Evolutionary conservation across 2,113 vertebrate genomes (phyloP).

Genomic region (Proterorhinus semilunaris): DNA sequence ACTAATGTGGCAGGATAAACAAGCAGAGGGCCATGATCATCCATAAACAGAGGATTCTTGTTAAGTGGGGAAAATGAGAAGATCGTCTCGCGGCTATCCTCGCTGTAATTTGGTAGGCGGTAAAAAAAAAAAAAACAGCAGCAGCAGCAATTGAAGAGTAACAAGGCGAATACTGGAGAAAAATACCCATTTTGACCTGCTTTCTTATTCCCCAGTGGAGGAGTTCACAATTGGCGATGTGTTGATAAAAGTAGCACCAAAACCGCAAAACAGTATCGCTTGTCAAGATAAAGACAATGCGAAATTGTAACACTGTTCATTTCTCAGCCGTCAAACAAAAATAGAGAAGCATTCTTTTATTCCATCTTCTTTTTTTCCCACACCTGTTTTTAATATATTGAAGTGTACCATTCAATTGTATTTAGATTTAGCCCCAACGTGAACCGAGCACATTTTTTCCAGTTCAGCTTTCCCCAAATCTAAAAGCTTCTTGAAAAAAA

Average conservation of each 20-base stretch:
- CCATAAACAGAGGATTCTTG: conserved; percentile 66
- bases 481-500: too few species aligned
- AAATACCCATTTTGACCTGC: conserved; percentile 27
- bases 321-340: conserved; percentile 32
- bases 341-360: conserved; percentile 49
- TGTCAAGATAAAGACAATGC: conserved; percentile 30
- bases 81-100: conserved; percentile 53
- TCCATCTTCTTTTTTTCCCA: conserved; percentile 59
- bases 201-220: conserved; percentile 33
- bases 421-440: too few species aligned
- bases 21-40: conserved; percentile 58
- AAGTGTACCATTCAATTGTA: conserved; percentile 12
- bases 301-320: conserved; percentile 21
- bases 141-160: conserved; percentile 42
- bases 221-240: conserved; percentile 24
- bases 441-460: too few species aligned
- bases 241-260: conserved; percentile 34
- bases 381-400: conserved; percentile 47
- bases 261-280: conserved; percentile 22
- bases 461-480: too few species aligned
- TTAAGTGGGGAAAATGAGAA: conserved; percentile 64
- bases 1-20: conserved; percentile 49
- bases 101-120: conserved; percentile 55
- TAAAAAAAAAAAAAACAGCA: conserved; percentile 19
- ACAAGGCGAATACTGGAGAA: conserved; percentile 46